These are phyloP conservation scores for Trogon surrucura DNA, from an alignment of 2,113 vertebrate genomes.

Conservation along the genomic window DNA sequence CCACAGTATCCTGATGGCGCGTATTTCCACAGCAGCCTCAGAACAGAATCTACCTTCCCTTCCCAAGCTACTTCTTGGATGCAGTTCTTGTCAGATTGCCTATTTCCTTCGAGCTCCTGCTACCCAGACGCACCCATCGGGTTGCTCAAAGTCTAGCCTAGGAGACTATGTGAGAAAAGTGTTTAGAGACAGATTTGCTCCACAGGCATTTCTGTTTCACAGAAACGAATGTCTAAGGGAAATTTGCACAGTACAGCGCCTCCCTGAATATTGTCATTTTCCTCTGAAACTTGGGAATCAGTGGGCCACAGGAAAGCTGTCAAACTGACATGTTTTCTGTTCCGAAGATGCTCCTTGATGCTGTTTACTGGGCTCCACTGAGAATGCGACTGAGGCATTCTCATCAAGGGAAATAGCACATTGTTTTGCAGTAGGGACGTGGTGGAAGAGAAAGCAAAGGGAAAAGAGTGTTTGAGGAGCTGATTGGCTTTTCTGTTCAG, in stretches of 20 bases:
- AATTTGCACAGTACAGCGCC: not conserved
- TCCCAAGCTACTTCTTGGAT: not conserved
- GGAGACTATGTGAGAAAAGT: not conserved
- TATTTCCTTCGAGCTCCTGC: not conserved
- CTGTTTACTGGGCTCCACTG: not conserved
- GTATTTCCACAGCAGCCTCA: not conserved
- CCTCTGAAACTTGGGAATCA: not conserved
- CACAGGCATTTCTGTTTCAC: not conserved
- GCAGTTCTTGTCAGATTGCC: not conserved
- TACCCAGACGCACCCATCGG: not conserved
- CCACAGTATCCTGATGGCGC: fast-evolving
- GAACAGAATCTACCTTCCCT: not conserved
- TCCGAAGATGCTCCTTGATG: not conserved
- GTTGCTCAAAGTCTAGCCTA: not conserved
- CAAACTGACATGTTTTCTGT: conserved; percentile 6
- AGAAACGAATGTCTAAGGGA: not conserved
- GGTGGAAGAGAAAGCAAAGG: not conserved
- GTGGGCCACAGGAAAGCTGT: conserved; percentile 13
- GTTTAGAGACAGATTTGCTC: not conserved
- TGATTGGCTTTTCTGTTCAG: not conserved
- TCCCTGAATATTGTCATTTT: not conserved
- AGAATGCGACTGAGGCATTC: not conserved
- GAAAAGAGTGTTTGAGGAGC: not conserved
- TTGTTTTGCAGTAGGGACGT: not conserved
- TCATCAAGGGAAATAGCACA: not conserved